These are phyloP conservation scores for Aethina tumida DNA, from an alignment of 1,140 invertebrate genomes.

Conservation along the genomic window DNA sequence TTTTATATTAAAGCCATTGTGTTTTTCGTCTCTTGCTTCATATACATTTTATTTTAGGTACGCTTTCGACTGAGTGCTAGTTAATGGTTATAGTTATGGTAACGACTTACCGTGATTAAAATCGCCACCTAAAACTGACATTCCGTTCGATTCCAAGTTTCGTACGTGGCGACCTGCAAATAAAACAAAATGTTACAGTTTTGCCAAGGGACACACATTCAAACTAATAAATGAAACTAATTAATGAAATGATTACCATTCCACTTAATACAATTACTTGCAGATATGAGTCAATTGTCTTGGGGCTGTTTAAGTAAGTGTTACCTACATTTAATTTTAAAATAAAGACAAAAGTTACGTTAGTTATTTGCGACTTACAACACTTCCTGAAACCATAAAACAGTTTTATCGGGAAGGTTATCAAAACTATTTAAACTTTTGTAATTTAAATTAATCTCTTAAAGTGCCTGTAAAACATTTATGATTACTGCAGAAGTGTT, in stretches of 20 bases:
- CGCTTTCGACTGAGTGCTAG: conserved; percentile 2
- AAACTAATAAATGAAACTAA: background rate
- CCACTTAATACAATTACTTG: background rate
- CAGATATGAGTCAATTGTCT: background rate
- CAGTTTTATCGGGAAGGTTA: too few species aligned
- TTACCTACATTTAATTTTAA: conserved; percentile 3
- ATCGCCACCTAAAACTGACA: conserved; percentile 30
- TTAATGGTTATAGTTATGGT: conserved; percentile 24
- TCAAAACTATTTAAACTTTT: too few species aligned
- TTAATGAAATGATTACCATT: background rate
- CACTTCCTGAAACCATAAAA: too few species aligned
- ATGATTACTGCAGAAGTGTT: too few species aligned
- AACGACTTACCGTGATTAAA: conserved; percentile 34
- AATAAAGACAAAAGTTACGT: conserved; percentile 10
- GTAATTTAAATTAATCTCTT: too few species aligned
- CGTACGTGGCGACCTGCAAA: conserved; percentile 22
- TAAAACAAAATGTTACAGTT: conserved; percentile 16
- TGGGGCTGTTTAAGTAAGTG: background rate
- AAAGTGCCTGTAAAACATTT: too few species aligned
- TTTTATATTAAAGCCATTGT: conserved; percentile 29
- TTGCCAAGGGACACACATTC: conserved; percentile 11
- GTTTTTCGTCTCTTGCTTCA: conserved; percentile 2
- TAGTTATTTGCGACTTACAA: conserved; percentile 3
- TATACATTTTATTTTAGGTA: background rate
- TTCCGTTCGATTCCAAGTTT: conserved; percentile 32